Base-by-base conservation (phyloP, 2,113 vertebrate species). In the Chascanopsetta lugubris region DNA sequence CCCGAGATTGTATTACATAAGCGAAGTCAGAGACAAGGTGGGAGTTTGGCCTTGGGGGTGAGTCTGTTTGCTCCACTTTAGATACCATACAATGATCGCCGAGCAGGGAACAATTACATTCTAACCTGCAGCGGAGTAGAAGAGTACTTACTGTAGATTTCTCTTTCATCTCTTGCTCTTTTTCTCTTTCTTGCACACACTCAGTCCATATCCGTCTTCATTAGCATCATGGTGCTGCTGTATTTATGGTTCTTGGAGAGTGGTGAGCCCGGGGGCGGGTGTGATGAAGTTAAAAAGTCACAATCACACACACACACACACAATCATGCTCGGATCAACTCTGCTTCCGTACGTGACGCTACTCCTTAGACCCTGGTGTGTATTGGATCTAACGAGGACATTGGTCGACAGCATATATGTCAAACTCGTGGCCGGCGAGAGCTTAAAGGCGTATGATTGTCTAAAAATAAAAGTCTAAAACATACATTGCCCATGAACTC, bases 211-310 rank as follows among this genome's bases (percentile, higher is more conserved):
- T 89, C 86, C 32, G 40, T 91, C 90, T 93, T 90, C 85, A 90
- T 92, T 92, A 91, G 75, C 82, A 86, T 89, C 70, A 64, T 76
- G 83, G 71, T 81, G 75, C 68, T 57, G 69, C 58, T 77, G 85
- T 69, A 79, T 85, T 89, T 89, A 89, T 91, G 75, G 77, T 89
- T 87, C 72, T 69, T 85, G 67, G 87, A 83, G 74, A 88, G 79
- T 56, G 50, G 66, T 71, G 68, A 84, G 80, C 79, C 79, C 54
- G 29, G 65, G 79, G 74, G 75, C 50, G 51, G 22, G 53, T 72
- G 62, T 68, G 78, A 86, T 82, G 40, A 61, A 78, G 79, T 69
- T 81, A 77, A 61, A 84, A 58, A 73, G 45, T 53, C 45, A 65
- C 69, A 48, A 22, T 51, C 55, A 69, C 46, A 49, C 54, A 42